Evolutionary conservation across 1,140 invertebrate genomes (phyloP), one percentile per base, ranked within the genome.

Genomic region (Wasmannia auropunctata): DNA sequence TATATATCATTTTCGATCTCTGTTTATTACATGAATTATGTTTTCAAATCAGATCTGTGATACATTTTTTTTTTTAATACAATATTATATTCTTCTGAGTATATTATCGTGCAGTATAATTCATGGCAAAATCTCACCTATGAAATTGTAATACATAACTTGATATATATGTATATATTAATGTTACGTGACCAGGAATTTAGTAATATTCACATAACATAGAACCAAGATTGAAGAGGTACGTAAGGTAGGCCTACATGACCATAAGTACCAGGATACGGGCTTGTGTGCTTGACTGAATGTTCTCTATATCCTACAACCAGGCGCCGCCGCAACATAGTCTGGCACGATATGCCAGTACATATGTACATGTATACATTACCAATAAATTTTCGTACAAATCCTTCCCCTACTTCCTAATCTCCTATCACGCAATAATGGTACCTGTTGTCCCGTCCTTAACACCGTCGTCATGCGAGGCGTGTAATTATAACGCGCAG

Each of bases 251-350:
- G 85, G 81, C 86, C 86, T 89, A 87, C 84, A 89, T 86, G 86
- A 86, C 79, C 85, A 80, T 92, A 91, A 90, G 87, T 63, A 79
- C 19, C 60, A 56, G 10, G 74, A 90, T 80, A 86, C 70, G 54
- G 43, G 72, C 75, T 70, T 67, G 56, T 76, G 77, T 74, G 63
- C 86, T 86, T 75, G 86, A 88, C 83, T 67, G 75, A 70, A 77
- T 86, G 37, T 87, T 85, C 86, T 85, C 88, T 90, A 91, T 90
- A 91, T 91, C 69, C 86, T 46, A 75, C 91, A 92, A n/a, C 75
- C 92, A 86, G 90, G 85, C 88, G 85, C 79, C 79, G 91, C 92
- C 91, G 87, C 92, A 93, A 93, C 92, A 93, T 69, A 90, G 87
- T 89, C 90, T 85, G 46, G 84, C 69, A 72, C 58, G 84, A 69